Evolutionary conservation across 2,888 invertebrate genomes (phyloP).

Genomic region (Scotopteryx bipunctaria): DNA sequence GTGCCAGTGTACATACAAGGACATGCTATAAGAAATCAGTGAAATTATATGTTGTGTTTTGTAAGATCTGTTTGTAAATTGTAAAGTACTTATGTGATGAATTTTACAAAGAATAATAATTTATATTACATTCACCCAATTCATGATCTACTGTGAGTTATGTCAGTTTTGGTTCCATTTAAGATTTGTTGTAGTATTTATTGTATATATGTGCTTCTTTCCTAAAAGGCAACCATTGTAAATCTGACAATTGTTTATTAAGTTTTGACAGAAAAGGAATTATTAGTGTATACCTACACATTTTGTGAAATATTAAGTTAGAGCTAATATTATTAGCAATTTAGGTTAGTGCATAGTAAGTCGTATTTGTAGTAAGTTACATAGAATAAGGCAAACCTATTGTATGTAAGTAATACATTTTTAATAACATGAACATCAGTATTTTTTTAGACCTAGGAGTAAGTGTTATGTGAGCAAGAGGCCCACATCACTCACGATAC

Average conservation of each 20-base stretch:
- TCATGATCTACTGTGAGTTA: slow-evolving; percentile 49
- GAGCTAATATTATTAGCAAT: slow-evolving; percentile 73
- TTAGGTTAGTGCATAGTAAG: slow-evolving; percentile 54
- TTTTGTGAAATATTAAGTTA: slow-evolving; percentile 74
- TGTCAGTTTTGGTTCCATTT: slow-evolving; percentile 65
- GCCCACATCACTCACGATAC: too few relatives aligned
- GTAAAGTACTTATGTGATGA: slow-evolving; percentile 67
- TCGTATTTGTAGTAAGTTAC: slow-evolving; percentile 47
- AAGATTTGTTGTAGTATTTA: slow-evolving; percentile 64
- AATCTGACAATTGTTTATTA: slow-evolving; percentile 62
- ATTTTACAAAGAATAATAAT: slow-evolving; percentile 69
- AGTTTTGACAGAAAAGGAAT: slow-evolving; percentile 57
- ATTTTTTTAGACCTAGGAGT: slow-evolving; percentile 11
- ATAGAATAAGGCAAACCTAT: slow-evolving; percentile 75
- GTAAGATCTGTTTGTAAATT: slow-evolving; percentile 73
- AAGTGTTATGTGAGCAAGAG: background rate
- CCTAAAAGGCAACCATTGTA: slow-evolving; percentile 57
- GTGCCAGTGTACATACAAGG: slow-evolving; percentile 57
- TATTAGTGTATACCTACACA: slow-evolving; percentile 58
- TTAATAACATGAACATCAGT: slow-evolving; percentile 64
- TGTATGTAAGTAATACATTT: slow-evolving; percentile 81
- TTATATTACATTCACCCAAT: slow-evolving; percentile 56
- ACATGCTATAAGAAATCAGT: slow-evolving; percentile 26
- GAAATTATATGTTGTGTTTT: slow-evolving; percentile 49
- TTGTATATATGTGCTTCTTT: slow-evolving; percentile 77